These are phyloP conservation scores for Drosophila aldrichi DNA, from an alignment of 2,888 invertebrate genomes.

Conservation along the genomic window DNA sequence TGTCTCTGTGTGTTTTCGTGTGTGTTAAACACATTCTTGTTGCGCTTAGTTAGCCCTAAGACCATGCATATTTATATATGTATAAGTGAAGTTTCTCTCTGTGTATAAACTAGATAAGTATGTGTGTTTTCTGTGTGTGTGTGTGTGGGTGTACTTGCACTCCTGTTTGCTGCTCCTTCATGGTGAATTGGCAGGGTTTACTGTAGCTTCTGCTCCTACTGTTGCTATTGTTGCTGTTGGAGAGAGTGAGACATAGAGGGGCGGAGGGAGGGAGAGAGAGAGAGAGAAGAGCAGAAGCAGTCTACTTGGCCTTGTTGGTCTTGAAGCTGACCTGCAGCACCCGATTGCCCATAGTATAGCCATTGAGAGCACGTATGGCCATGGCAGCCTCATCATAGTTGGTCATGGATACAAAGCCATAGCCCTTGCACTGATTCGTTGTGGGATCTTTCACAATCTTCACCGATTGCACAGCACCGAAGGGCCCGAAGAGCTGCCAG, in stretches of 20 bases:
- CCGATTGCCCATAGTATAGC: conserved; percentile 97
- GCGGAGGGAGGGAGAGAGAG: not conserved
- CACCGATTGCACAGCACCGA: conserved; percentile 91
- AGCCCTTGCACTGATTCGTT: conserved; percentile 99
- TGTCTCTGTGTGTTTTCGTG: conserved; percentile 8
- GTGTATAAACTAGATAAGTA: conserved; percentile 53
- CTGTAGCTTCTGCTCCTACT: not conserved
- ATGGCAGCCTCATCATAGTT: conserved; percentile 98
- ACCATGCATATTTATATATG: conserved; percentile 77
- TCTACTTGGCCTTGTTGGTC: conserved; percentile 91
- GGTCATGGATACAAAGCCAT: conserved; percentile 99
- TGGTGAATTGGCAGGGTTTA: conserved; percentile 10
- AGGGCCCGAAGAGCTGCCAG: conserved; percentile 96
- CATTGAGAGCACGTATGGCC: conserved; percentile 97
- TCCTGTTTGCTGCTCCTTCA: conserved; percentile 13
- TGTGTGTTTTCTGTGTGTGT: conserved; percentile 25
- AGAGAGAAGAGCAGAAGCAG: not conserved
- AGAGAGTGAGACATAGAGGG: not conserved
- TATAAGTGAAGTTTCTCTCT: conserved; percentile 52
- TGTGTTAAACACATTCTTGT: conserved; percentile 67
- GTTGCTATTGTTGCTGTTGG: not conserved
- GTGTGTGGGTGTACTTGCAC: conserved; percentile 7
- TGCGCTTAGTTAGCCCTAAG: conserved; percentile 71
- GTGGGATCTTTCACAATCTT: conserved; percentile 98
- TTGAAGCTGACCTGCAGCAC: conserved; percentile 99